phyloP scores from a whole-genome alignment of 2,888 invertebrate species.

The Cheiracanthium punctorium region DNA sequence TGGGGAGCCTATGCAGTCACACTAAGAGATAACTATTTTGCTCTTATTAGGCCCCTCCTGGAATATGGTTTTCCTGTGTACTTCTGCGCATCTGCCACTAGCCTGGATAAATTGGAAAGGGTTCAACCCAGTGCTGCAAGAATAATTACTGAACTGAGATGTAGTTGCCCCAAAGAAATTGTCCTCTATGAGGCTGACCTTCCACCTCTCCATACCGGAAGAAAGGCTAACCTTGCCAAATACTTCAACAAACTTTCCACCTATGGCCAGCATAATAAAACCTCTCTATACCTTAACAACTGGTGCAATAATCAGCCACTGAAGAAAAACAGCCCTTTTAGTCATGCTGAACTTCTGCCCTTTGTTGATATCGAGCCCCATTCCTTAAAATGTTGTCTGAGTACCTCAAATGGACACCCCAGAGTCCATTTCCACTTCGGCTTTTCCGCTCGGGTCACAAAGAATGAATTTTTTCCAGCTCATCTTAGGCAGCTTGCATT shows the following conservation, averaged over 20 bases:
- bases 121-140: conserved; percentile 19
- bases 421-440: background rate
- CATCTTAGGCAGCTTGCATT: background rate
- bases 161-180: conserved; percentile 4
- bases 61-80: background rate
- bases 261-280: background rate
- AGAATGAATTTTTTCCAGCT: background rate
- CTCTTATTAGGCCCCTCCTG: background rate
- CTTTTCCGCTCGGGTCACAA: background rate
- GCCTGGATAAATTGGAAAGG: background rate
- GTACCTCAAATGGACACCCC: background rate
- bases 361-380: too few species aligned
- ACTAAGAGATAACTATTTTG: background rate
- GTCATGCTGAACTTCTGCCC: background rate
- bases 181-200: conserved; percentile 7
- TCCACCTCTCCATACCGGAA: background rate
- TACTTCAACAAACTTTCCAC: background rate
- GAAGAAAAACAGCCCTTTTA: background rate
- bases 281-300: background rate
- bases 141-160: conserved; percentile 5
- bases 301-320: background rate
- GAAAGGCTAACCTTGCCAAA: background rate
- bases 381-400: too few species aligned
- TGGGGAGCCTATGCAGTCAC: background rate
- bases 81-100: background rate